phyloP scores from a whole-genome alignment of 2,888 invertebrate species.

The Bugulina stolonifera region DNA sequence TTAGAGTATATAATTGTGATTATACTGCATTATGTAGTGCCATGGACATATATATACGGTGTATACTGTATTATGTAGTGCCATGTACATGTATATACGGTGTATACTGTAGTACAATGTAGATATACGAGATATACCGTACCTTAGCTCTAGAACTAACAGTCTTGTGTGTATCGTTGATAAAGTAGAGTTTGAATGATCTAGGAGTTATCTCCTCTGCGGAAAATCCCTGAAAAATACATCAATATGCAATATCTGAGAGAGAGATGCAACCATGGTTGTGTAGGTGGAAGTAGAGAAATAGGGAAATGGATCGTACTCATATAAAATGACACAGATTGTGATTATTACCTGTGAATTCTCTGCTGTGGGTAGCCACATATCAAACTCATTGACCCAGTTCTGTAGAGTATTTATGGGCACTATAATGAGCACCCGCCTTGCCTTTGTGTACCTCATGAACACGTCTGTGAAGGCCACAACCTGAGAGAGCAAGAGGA shows the following conservation, averaged over 20 bases:
- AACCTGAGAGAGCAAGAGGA: slow-evolving; percentile 58
- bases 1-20: too few relatives aligned
- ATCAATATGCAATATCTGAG: background rate
- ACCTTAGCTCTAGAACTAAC: slow-evolving; percentile 78
- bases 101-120: background rate
- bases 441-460: slow-evolving; percentile 78
- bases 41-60: background rate
- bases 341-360: slow-evolving; percentile 26
- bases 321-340: too few relatives aligned
- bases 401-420: slow-evolving; percentile 98
- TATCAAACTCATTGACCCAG: slow-evolving; percentile 94
- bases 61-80: background rate
- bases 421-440: slow-evolving; percentile 88
- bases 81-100: slow-evolving; percentile 8
- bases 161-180: slow-evolving; percentile 91
- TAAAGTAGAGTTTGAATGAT: slow-evolving; percentile 77
- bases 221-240: slow-evolving; percentile 30
- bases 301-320: too few relatives aligned
- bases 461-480: slow-evolving; percentile 95
- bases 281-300: too few relatives aligned
- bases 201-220: slow-evolving; percentile 69
- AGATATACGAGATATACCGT: too few relatives aligned
- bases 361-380: slow-evolving; percentile 73
- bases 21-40: too few relatives aligned
- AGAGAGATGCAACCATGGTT: background rate